Evolutionary conservation across 2,797 vertebrate species (phyloP).

Genomic region (Molossus alvarezi): DNA sequence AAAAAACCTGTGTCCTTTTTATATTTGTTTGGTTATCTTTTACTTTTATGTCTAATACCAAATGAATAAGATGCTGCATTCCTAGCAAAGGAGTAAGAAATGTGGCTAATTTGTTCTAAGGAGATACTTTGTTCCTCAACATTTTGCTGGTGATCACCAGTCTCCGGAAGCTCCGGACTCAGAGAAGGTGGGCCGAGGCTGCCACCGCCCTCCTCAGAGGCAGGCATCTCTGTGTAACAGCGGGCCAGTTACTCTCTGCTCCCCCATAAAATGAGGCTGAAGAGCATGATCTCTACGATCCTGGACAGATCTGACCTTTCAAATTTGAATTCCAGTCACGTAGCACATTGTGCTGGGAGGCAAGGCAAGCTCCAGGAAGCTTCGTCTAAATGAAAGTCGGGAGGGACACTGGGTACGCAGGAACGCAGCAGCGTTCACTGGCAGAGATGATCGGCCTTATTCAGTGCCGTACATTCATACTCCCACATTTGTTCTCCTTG

Average conservation of each 20-base stretch:
- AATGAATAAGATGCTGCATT: not conserved
- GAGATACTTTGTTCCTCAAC: not conserved
- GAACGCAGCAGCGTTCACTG: constrained; percentile 73
- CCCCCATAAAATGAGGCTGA: not conserved
- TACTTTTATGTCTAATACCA: constrained; percentile 19
- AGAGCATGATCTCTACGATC: constrained; percentile 16
- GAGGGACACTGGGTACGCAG: constrained; percentile 69
- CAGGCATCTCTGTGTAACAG: not conserved
- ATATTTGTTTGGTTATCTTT: not conserved
- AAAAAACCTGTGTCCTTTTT: not conserved
- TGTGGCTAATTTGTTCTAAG: constrained; percentile 3
- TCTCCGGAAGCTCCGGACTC: not conserved
- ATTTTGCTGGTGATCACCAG: not conserved
- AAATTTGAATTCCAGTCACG: constrained; percentile 72
- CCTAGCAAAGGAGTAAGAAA: not conserved
- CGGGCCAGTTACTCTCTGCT: not conserved
- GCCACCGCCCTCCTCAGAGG: too few relatives aligned
- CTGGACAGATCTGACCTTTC: constrained; percentile 34
- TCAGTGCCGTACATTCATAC: constrained; percentile 81
- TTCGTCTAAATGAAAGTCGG: constrained; percentile 58
- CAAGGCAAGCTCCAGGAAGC: constrained; percentile 67
- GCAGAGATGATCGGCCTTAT: constrained; percentile 71
- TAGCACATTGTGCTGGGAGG: constrained; percentile 68
- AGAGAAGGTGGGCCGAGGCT: not conserved
- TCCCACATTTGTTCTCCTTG: constrained; percentile 85